These are phyloP conservation scores for Odontothrips loti DNA, from an alignment of 2,888 invertebrate species.

Conservation along the genomic window DNA sequence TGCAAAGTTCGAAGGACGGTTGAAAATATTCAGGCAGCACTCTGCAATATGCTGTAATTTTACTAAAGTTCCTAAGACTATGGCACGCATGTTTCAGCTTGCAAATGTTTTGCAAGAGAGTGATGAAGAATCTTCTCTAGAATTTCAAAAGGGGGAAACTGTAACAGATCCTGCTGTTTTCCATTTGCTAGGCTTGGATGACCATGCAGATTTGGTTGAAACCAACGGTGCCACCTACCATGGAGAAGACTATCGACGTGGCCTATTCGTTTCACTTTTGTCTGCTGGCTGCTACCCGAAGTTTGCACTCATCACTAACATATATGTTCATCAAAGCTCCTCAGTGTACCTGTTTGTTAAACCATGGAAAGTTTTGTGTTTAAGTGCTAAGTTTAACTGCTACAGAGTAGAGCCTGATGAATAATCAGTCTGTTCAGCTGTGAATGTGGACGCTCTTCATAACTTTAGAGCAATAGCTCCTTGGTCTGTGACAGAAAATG, in stretches of 20 bases:
- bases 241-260: background rate
- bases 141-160: background rate
- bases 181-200: background rate
- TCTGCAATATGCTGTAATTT: background rate
- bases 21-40: background rate
- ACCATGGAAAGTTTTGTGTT: background rate
- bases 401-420: background rate
- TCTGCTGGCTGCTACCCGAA: background rate
- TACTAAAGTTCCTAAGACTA: background rate
- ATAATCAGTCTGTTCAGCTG: background rate
- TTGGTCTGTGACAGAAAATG: background rate
- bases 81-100: background rate
- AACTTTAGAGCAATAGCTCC: background rate
- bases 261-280: background rate
- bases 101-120: background rate
- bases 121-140: background rate
- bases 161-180: background rate
- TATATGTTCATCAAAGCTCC: background rate
- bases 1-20: background rate
- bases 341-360: background rate
- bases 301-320: background rate
- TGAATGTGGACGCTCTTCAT: background rate
- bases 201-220: background rate
- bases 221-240: background rate
- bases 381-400: background rate